Percentiles rank a stretch among this genome's conserved stretches.
These are phyloP conservation scores for Brachynemurus nebulosus DNA, from an alignment of 2,888 invertebrate genomes.

Conservation along the genomic window DNA sequence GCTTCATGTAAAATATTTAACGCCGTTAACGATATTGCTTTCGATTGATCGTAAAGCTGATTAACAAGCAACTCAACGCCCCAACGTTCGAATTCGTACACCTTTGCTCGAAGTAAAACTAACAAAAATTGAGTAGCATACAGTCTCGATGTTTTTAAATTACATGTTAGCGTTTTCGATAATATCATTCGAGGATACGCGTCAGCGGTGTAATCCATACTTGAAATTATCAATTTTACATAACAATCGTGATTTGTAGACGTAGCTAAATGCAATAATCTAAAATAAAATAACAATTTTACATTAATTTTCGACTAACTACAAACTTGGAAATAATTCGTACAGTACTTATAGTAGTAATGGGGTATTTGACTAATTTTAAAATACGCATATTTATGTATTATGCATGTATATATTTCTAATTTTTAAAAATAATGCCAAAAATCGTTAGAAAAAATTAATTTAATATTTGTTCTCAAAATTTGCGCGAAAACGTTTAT, in stretches of 20 bases:
- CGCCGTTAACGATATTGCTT: constrained; percentile 66
- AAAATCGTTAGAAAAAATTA: too few species aligned
- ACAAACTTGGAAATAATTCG: not conserved
- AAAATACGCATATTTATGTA: too few species aligned
- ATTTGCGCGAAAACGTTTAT: too few species aligned
- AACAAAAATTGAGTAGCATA: constrained; percentile 88
- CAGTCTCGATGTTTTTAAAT: constrained; percentile 47
- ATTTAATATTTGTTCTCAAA: too few species aligned
- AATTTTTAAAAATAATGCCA: too few species aligned
- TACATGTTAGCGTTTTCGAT: constrained; percentile 42
- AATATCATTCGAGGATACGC: constrained; percentile 54
- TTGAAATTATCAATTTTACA: constrained; percentile 84
- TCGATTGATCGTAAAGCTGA: constrained; percentile 73
- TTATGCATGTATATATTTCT: too few species aligned
- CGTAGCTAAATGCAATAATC: constrained; percentile 65
- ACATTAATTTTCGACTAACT: not conserved
- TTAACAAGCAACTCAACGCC: constrained; percentile 70
- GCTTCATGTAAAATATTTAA: constrained; percentile 80
- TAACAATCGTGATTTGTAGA: constrained; percentile 82
- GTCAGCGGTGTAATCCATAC: constrained; percentile 73
- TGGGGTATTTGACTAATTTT: too few species aligned
- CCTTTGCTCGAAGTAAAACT: constrained; percentile 64
- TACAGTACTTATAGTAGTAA: too few species aligned
- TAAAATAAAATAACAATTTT: constrained; percentile 28
- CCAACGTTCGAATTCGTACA: constrained; percentile 70